Percentiles rank a stretch among this genome's conserved stretches.
Evolutionary conservation across 2,113 vertebrate species (phyloP).

Genomic region (Cettia cetti): DNA sequence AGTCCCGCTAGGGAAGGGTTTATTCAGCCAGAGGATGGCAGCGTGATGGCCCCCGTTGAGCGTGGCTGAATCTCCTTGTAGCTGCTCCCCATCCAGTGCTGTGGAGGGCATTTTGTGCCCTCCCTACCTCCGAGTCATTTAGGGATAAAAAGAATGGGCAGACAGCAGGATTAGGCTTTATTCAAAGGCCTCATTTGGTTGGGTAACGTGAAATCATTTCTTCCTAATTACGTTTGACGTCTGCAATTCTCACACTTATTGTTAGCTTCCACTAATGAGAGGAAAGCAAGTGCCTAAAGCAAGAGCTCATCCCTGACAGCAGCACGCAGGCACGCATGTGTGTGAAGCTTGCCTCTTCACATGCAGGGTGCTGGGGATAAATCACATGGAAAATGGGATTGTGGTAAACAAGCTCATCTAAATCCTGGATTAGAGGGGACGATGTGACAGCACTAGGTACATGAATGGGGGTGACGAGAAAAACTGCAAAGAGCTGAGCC

Average conservation of each 20-base stretch:
- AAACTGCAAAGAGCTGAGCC: neutral
- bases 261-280: slow-evolving; percentile 24
- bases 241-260: slow-evolving; percentile 37
- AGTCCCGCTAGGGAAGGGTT: neutral
- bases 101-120: neutral
- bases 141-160: neutral
- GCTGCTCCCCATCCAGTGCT: neutral
- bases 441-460: neutral
- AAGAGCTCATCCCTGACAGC: neutral
- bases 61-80: neutral
- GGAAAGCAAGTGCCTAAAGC: slow-evolving; percentile 27
- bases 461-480: neutral
- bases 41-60: fast-evolving
- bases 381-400: slow-evolving; percentile 33
- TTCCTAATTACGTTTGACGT: neutral
- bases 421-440: slow-evolving; percentile 31
- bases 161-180: slow-evolving; percentile 41
- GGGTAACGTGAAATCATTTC: neutral
- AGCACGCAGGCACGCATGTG: fast-evolving
- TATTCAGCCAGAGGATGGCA: neutral
- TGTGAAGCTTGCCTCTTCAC: neutral
- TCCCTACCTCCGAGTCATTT: neutral
- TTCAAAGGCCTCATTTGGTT: slow-evolving; percentile 1
- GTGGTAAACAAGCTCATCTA: slow-evolving; percentile 32
- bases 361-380: neutral